Base-by-base conservation (phyloP, 2,888 invertebrate genomes). In the Drosophila borealis region DNA sequence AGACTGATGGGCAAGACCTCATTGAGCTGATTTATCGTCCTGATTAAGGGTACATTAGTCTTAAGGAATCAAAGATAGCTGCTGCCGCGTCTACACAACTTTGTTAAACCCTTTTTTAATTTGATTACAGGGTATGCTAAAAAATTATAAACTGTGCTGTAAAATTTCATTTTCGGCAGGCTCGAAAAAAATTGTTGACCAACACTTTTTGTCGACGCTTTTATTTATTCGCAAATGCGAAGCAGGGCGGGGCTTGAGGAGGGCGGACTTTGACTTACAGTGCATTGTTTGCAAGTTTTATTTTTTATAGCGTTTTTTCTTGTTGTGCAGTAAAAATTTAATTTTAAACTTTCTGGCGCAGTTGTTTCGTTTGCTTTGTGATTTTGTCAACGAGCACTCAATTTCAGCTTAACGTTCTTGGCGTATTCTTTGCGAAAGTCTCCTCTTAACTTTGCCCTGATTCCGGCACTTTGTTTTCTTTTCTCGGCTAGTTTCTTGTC, bases 371-470 rank as follows among this genome's bases (percentile, higher is more conserved):
- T 66, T 55, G 79, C 59, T 61, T 66, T 76, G 79, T 79, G 75
- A 80, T 81, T 71, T 37, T 53, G 57, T 68, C 63, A 46, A 54
- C 54, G 74, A 59, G 74, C 64, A 59, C 72, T 76, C 68, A 63
- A 75, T 71, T 81, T 79, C 50, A 64, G 61, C 72, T 76, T 76
- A 63, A 72, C 61, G 72, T 74, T 74, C 69, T 61, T 55, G 14
- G 11, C 36, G 13, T 50, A 45, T 61, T 37, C 50, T 49, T 55
- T 19, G 14, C 44, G 11, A 13, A 61, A 54, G 29, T 29, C 29
- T 29, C 29, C 13, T 36, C 14, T 34, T 50, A 10, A 5, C 36
- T 34, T 13, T 17, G 29, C n/a, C 42, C 9, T 34, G 37, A 10
- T 37, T 17, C 10, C 0, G 11, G 14, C 4, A n/a, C 5, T 41